These are phyloP conservation scores for Peromyscus aztecus DNA, from an alignment of 2,797 vertebrate genomes.

Conservation along the genomic window DNA sequence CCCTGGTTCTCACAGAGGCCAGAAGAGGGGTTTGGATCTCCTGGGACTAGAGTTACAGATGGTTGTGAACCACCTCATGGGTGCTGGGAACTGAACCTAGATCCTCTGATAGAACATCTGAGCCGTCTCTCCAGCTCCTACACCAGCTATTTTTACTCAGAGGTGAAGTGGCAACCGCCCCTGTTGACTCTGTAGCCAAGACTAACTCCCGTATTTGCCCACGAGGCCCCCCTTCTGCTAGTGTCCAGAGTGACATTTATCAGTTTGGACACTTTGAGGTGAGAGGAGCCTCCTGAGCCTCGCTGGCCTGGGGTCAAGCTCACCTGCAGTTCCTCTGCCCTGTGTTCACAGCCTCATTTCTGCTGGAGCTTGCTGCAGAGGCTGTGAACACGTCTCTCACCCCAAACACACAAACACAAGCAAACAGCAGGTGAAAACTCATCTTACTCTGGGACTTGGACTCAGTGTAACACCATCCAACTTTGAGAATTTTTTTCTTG, in stretches of 20 bases:
- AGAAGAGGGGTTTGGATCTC: background rate
- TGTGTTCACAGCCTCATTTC: background rate
- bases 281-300: background rate
- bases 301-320: background rate
- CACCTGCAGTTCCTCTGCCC: rapidly evolving
- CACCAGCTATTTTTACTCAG: background rate
- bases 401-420: background rate
- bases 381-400: no score
- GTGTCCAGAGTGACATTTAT: background rate
- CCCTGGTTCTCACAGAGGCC: background rate
- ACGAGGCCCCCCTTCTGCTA: background rate
- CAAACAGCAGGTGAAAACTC: background rate
- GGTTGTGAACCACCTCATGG: background rate
- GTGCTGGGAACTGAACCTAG: background rate
- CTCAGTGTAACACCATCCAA: no score
- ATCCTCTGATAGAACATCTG: background rate
- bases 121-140: background rate
- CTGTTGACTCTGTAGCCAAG: background rate
- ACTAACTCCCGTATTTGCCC: background rate
- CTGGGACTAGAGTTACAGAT: background rate
- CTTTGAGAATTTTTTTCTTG: background rate
- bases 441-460: background rate
- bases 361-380: background rate
- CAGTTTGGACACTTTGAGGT: background rate
- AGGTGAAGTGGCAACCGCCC: no score